Evolutionary conservation across 1,140 invertebrate species (phyloP).

Genomic region (Leptinotarsa texana): DNA sequence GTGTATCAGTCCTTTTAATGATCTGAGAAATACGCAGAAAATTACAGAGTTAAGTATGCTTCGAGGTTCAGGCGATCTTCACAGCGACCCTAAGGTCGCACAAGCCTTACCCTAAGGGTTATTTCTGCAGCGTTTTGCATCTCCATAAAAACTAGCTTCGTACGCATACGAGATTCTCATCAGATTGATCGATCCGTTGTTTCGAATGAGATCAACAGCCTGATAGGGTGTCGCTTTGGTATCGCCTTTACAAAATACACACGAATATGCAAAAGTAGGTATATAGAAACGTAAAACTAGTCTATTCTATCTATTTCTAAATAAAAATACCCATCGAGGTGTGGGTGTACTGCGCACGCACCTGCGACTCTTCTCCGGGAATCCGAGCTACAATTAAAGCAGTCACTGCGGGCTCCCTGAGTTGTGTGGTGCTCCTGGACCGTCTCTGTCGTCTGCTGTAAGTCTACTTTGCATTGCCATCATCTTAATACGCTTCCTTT

Average conservation of each 20-base stretch:
- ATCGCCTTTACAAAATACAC: constrained; percentile 4
- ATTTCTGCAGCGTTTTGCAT: too few relatives aligned
- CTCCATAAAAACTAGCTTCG: too few relatives aligned
- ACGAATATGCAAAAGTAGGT: constrained; percentile 20
- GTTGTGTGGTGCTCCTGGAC: constrained; percentile 56
- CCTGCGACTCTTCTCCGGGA: constrained; percentile 19
- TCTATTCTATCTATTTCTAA: constrained; percentile 35
- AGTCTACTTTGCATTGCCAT: constrained; percentile 11
- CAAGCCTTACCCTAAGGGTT: too few relatives aligned
- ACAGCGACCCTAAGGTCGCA: too few relatives aligned
- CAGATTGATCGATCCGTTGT: not conserved
- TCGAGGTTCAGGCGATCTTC: too few relatives aligned
- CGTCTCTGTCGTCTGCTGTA: constrained; percentile 42
- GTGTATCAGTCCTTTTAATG: too few relatives aligned
- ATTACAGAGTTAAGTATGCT: too few relatives aligned
- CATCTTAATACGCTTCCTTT: constrained; percentile 19
- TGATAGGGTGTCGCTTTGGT: not conserved
- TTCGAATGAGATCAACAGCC: not conserved
- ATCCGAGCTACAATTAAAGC: constrained; percentile 25
- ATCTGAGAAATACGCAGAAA: too few relatives aligned
- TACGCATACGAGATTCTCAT: too few relatives aligned
- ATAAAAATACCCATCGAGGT: constrained; percentile 32
- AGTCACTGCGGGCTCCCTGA: constrained; percentile 55
- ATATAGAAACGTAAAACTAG: constrained; percentile 29
- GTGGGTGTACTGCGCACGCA: constrained; percentile 36